These are phyloP conservation scores for Gallinago media DNA, from an alignment of 2,113 vertebrate species.

Conservation along the genomic window DNA sequence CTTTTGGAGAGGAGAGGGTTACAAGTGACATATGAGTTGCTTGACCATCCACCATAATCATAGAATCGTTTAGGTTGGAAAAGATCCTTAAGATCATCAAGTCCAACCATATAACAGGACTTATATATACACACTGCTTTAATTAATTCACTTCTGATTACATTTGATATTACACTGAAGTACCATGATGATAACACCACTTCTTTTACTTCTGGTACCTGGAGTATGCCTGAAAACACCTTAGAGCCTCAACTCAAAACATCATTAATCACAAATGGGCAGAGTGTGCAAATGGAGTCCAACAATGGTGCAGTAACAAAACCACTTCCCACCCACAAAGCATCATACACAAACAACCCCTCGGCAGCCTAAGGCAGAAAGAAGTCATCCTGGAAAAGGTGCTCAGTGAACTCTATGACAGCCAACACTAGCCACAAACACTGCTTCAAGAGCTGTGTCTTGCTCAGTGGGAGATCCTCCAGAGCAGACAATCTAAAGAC, in stretches of 20 bases:
- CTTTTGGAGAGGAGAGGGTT: not conserved
- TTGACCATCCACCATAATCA: not conserved
- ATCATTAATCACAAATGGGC: not conserved
- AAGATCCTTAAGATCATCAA: no score
- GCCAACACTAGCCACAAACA: not conserved
- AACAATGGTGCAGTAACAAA: slow-evolving; percentile 1
- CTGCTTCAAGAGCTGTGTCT: not conserved
- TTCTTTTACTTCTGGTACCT: slow-evolving; percentile 24
- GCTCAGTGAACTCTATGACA: not conserved
- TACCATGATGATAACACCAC: slow-evolving; percentile 30
- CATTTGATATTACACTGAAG: not conserved
- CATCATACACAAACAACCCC: slow-evolving; percentile 2
- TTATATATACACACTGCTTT: not conserved
- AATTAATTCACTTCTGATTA: slow-evolving; percentile 41
- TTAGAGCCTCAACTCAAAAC: slow-evolving; percentile 23
- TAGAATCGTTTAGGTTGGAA: no score
- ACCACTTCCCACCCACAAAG: slow-evolving; percentile 21
- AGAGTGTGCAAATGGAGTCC: slow-evolving; percentile 20
- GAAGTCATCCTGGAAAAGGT: not conserved
- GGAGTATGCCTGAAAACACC: slow-evolving; percentile 17
- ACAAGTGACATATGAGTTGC: not conserved
- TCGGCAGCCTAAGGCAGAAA: not conserved
- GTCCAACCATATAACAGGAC: not conserved
- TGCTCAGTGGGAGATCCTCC: not conserved
- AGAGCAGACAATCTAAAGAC: not conserved